Evolutionary conservation across 1,140 invertebrate genomes (phyloP).

Genomic region (Solen grandis): DNA sequence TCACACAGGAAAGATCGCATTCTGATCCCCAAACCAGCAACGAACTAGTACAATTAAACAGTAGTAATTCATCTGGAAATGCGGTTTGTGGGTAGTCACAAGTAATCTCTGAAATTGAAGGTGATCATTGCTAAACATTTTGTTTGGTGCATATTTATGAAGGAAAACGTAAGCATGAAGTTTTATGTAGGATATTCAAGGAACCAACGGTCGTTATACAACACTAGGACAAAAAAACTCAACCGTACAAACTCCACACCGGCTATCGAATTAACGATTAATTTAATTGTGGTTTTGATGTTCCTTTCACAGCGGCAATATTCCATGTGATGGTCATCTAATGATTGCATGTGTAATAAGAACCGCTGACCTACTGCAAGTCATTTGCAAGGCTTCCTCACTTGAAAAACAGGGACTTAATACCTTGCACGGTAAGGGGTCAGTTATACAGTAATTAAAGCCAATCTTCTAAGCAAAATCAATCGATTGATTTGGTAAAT

Average conservation of each 20-base stretch:
- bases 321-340: no score
- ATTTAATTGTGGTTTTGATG: no score
- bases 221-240: background rate
- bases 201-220: background rate
- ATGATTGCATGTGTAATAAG: no score
- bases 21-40: background rate
- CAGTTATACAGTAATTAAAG: background rate
- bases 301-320: no score
- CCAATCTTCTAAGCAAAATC: background rate
- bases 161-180: no score
- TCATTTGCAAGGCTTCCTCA: no score
- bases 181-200: no score
- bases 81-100: background rate
- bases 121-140: no score
- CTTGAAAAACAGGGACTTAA: background rate
- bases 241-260: no score
- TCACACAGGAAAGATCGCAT: background rate
- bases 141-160: no score
- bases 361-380: no score
- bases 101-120: background rate
- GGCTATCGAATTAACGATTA: no score
- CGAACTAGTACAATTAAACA: background rate
- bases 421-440: background rate
- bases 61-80: background rate
- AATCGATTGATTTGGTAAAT: background rate